Conservation (phyloP, 2,113 vertebrate genomes). For the Austrofundulus limnaeus region DNA sequence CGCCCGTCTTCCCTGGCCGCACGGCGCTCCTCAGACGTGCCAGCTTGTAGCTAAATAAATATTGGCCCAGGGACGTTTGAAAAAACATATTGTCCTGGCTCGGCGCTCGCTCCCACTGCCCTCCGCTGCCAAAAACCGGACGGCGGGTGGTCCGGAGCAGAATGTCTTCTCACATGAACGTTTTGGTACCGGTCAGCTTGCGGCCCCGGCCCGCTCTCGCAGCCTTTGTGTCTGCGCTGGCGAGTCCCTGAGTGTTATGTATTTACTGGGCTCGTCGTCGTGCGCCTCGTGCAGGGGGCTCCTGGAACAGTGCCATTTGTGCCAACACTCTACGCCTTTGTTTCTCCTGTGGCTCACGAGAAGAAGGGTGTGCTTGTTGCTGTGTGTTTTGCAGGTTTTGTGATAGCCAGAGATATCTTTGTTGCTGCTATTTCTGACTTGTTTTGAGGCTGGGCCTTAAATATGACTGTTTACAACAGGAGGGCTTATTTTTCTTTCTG, state of each 20-base stretch:
- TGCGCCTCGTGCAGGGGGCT: conserved; percentile 25
- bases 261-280: conserved; percentile 40
- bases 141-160: conserved; percentile 55
- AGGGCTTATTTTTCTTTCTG: conserved; percentile 39
- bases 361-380: conserved; percentile 57
- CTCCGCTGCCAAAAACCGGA: conserved; percentile 66
- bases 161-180: conserved; percentile 60
- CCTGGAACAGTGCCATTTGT: conserved; percentile 51
- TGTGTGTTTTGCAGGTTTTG: conserved; percentile 54
- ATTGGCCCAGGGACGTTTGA: conserved; percentile 73
- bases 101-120: conserved; percentile 41
- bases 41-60: conserved; percentile 76
- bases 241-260: conserved; percentile 18
- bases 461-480: conserved; percentile 40
- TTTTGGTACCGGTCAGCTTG: conserved; percentile 53
- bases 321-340: conserved; percentile 62
- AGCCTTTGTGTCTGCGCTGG: conserved; percentile 51
- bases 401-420: conserved; percentile 68
- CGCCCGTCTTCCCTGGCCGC: conserved; percentile 54
- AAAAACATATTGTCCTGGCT: conserved; percentile 79
- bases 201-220: conserved; percentile 30
- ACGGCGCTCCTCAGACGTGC: conserved; percentile 55
- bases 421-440: conserved; percentile 63
- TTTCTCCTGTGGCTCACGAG: conserved; percentile 41
- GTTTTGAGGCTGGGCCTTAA: conserved; percentile 57